Conservation (phyloP, 2,888 invertebrate genomes). For the Sesia apiformis region DNA sequence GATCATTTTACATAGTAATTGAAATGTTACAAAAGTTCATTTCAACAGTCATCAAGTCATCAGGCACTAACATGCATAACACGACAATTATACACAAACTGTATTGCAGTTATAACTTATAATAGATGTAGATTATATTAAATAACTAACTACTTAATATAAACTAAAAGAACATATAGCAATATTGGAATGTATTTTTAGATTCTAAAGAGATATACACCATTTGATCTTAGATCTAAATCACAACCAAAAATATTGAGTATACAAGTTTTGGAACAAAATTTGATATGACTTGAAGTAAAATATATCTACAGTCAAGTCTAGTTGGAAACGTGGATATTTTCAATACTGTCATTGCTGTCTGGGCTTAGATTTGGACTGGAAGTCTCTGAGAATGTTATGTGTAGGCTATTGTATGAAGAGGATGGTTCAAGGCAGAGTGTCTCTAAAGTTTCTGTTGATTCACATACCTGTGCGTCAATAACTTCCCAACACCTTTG, state of each 20-base stretch:
- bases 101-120: constrained; percentile 61
- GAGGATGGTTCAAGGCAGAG: constrained; percentile 55
- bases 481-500: constrained; percentile 98
- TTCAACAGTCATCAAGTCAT: neutral
- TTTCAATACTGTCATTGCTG: constrained; percentile 45
- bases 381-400: constrained; percentile 58
- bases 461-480: constrained; percentile 90
- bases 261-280: neutral
- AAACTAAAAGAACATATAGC: constrained; percentile 34
- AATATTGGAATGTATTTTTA: constrained; percentile 18
- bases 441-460: constrained; percentile 65
- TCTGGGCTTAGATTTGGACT: constrained; percentile 55
- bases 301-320: neutral
- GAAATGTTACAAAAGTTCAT: constrained; percentile 36
- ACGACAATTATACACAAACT: constrained; percentile 38
- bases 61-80: constrained; percentile 36
- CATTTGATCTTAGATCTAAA: constrained; percentile 31
- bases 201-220: constrained; percentile 7
- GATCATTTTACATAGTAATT: neutral
- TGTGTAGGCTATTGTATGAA: constrained; percentile 57
- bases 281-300: neutral
- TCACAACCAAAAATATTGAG: constrained; percentile 55
- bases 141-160: neutral
- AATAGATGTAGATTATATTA: neutral
- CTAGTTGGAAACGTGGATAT: constrained; percentile 18